A percentile compares a stretch with the other conserved stretches of the same genome.
Evolutionary conservation across 2,888 invertebrate species (phyloP).

Genomic region (Melanophora roralis): DNA sequence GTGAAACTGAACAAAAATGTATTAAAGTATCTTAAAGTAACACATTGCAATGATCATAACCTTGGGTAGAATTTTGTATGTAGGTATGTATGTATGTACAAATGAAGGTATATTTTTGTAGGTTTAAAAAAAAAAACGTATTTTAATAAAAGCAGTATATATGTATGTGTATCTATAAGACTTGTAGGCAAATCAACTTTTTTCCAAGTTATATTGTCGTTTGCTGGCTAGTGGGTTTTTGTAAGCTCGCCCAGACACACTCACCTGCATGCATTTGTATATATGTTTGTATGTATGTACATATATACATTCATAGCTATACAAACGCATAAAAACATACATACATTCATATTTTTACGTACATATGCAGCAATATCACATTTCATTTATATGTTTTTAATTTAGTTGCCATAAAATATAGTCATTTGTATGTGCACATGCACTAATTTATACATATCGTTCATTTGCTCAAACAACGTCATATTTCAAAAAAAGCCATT

Average conservation of each 20-base stretch:
- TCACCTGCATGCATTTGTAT: not conserved
- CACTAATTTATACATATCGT: too few relatives aligned
- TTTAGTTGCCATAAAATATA: not conserved
- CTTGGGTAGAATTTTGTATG: slow-evolving; percentile 58
- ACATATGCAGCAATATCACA: not conserved
- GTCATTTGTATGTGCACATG: not conserved
- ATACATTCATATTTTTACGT: not conserved
- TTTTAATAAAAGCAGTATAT: not conserved
- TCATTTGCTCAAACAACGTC: too few relatives aligned
- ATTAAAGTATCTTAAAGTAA: slow-evolving; percentile 13
- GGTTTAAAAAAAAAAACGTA: too few relatives aligned
- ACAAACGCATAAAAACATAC: not conserved
- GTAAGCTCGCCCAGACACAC: slow-evolving; percentile 28
- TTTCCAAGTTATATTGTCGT: slow-evolving; percentile 23
- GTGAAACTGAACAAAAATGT: slow-evolving; percentile 7
- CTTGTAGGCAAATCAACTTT: slow-evolving; percentile 42
- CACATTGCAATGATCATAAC: slow-evolving; percentile 64
- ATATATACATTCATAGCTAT: not conserved
- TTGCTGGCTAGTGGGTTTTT: slow-evolving; percentile 20
- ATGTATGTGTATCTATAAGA: not conserved
- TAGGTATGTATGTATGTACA: too few relatives aligned
- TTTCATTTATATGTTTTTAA: not conserved
- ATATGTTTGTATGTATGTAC: not conserved
- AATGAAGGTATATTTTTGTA: too few relatives aligned
- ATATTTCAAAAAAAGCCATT: too few relatives aligned